Conservation (phyloP, 2,797 vertebrate genomes). For the Onychomys leucogaster region DNA sequence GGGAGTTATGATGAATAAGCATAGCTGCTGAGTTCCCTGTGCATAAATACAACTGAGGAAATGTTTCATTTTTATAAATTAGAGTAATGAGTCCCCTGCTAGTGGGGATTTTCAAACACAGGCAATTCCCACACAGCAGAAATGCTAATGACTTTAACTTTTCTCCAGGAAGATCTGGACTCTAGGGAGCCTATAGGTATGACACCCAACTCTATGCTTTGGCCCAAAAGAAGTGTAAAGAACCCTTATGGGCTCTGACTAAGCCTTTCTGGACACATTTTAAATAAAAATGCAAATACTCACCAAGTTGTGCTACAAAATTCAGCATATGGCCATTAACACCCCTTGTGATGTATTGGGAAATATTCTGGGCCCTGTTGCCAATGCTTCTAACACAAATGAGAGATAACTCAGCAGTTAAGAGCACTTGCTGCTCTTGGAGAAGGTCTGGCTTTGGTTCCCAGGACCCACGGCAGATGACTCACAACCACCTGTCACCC, state of each 20-base stretch:
- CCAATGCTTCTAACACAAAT: constrained; percentile 1
- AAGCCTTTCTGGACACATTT: neutral
- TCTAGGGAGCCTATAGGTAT: neutral
- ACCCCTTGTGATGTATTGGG: neutral
- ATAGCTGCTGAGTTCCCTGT: neutral
- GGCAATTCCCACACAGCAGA: neutral
- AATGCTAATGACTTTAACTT: neutral
- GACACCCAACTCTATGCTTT: neutral
- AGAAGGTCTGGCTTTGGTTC: neutral
- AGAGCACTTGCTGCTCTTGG: neutral
- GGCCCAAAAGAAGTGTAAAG: neutral
- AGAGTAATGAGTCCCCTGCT: neutral
- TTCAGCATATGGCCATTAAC: neutral
- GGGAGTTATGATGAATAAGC: neutral
- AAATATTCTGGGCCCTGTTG: neutral
- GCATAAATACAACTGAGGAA: neutral
- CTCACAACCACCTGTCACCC: neutral
- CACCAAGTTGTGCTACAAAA: neutral
- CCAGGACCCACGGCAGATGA: neutral
- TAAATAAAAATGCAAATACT: constrained; percentile 36
- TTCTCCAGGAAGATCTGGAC: neutral
- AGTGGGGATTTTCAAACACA: neutral
- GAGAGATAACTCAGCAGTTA: neutral
- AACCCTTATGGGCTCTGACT: neutral
- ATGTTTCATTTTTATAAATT: neutral